Evolutionary conservation across 2,113 vertebrate genomes (phyloP), one percentile per base, ranked within the genome.

Genomic region (Anhinga rufa): DNA sequence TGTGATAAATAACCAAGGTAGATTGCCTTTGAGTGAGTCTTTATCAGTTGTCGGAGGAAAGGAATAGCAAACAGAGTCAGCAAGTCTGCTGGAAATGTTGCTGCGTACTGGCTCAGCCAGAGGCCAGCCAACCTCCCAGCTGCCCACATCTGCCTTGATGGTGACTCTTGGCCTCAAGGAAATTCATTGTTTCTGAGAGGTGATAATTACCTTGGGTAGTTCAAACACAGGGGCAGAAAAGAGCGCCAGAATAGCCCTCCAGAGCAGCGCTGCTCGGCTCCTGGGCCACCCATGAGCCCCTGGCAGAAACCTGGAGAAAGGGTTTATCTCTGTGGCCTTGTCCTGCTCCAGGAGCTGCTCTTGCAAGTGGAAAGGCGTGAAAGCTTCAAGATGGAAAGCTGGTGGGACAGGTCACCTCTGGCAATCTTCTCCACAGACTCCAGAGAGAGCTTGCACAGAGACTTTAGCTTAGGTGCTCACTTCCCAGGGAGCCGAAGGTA

Each of bases 41-140:
- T 95, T 92, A 91, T 93, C 92, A 90, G 94, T 44, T 55, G 84
- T 48, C 1, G 0, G 70, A 90, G 85, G 82, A 88, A 70, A 90
- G 85, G 79, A 74, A 95, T 51, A 91, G 93, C 79, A 93, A 96
- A 94, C 87, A 90, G 88, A 83, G 91, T 42, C 92, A 83, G 92
- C 86, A 60, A 49, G 71, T 80, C 90, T 93, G 88, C 75, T 88
- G 92, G 92, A 55, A 90, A 36, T 8, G 48, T 46, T 34, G 55
- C 79, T 83, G 92, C 66, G 57, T 69, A 8, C 57, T 51, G 62
- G 69, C 86, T 83, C 71, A 78, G 49, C 36, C 82, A n/a, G 54
- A 42, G 72, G 34, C 80, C 54, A 21, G 18, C 54, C 82, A 58
- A 11, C 34, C 38, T 84, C 49, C 55, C 42, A 28, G n/a, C 86